These are phyloP conservation scores for Tetropium fuscum DNA, from an alignment of 2,888 invertebrate genomes.

Conservation along the genomic window DNA sequence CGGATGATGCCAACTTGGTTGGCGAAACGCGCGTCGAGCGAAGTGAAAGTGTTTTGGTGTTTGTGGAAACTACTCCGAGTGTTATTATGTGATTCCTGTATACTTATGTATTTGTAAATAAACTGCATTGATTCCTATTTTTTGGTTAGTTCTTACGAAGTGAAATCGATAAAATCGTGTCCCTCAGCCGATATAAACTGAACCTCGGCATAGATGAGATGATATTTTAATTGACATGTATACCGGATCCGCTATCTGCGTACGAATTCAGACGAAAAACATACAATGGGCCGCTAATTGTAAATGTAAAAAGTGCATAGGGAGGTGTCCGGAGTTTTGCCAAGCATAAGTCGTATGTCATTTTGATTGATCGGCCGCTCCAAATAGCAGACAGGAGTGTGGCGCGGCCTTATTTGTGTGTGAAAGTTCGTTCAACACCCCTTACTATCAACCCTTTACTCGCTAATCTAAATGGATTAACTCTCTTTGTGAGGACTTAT, in stretches of 20 bases:
- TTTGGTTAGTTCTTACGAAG: too few relatives aligned
- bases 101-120: too few relatives aligned
- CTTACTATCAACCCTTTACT: conserved; percentile 20
- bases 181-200: conserved; percentile 3
- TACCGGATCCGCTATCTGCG: conserved; percentile 9
- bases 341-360: conserved; percentile 28
- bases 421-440: conserved; percentile 24
- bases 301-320: conserved; percentile 29
- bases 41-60: too few relatives aligned
- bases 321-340: conserved; percentile 18
- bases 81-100: too few relatives aligned
- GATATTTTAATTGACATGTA: conserved; percentile 24
- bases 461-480: conserved; percentile 22
- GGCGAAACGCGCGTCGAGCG: too few relatives aligned
- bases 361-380: conserved; percentile 28
- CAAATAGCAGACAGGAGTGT: conserved; percentile 28
- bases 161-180: conserved; percentile 5
- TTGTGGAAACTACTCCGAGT: too few relatives aligned
- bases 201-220: conserved; percentile 20
- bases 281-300: conserved; percentile 28
- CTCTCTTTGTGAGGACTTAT: conserved; percentile 3
- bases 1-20: too few relatives aligned
- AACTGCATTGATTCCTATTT: too few relatives aligned
- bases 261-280: conserved; percentile 22
- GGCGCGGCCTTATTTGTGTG: conserved; percentile 29